phyloP scores from a whole-genome alignment of 2,888 invertebrate species.

The Andricus curvator region DNA sequence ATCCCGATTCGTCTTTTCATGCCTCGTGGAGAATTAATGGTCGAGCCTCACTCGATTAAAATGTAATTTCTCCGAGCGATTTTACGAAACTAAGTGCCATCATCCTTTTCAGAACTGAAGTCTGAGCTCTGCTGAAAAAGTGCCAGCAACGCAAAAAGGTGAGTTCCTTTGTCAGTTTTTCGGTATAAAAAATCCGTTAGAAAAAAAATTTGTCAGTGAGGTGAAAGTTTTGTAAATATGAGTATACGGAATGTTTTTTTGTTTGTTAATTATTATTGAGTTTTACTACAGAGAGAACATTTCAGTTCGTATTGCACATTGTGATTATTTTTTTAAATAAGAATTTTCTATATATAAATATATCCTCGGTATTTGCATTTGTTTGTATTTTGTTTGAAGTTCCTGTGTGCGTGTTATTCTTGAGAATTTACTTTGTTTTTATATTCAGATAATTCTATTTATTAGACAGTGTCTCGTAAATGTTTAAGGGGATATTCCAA shows the following conservation, averaged over 20 bases:
- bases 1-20: conserved; percentile 8
- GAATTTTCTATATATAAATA: not conserved
- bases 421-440: not conserved
- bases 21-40: conserved; percentile 41
- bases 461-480: not conserved
- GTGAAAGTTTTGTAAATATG: conserved; percentile 11
- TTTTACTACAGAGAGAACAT: not conserved
- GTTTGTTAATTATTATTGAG: not conserved
- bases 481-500: not conserved
- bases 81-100: conserved; percentile 1
- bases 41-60: conserved; percentile 35
- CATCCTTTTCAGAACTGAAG: conserved; percentile 43
- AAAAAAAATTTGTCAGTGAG: conserved; percentile 13
- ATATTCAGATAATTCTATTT: not conserved
- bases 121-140: conserved; percentile 42
- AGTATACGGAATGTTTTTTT: not conserved
- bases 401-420: not conserved
- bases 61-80: conserved; percentile 6
- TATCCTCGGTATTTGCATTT: not conserved
- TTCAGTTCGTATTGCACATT: not conserved
- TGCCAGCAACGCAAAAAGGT: conserved; percentile 40
- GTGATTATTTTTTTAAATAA: not conserved
- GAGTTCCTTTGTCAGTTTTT: conserved; percentile 40
- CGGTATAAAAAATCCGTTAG: conserved; percentile 7
- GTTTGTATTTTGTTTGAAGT: not conserved